Percentiles rank a stretch among this genome's conserved stretches.
Conservation (phyloP, 2,888 invertebrate genomes). For the Heliconius sara region DNA sequence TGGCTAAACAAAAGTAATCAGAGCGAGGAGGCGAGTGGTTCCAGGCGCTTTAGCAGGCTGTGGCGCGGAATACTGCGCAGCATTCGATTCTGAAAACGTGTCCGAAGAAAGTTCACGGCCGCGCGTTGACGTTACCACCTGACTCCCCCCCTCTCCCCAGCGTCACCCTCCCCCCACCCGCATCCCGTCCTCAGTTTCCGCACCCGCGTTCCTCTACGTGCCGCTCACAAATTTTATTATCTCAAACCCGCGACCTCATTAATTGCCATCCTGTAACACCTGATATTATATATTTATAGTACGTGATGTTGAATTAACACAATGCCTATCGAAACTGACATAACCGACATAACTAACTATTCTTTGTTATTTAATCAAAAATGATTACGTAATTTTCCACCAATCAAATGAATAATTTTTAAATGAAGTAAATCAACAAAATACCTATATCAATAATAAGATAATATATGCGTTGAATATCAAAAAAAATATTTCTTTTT, state of each 20-base stretch:
- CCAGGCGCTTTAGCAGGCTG: slow-evolving; percentile 68
- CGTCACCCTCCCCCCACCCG: slow-evolving; percentile 53
- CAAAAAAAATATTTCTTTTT: slow-evolving; percentile 14
- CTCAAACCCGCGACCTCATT: slow-evolving; percentile 52
- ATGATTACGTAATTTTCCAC: not conserved
- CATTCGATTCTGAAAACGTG: slow-evolving; percentile 82
- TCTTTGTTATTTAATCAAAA: not conserved
- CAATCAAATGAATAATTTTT: not conserved
- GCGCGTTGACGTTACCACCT: slow-evolving; percentile 81
- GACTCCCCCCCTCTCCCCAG: slow-evolving; percentile 59
- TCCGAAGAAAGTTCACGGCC: slow-evolving; percentile 84
- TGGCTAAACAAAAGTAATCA: slow-evolving; percentile 8
- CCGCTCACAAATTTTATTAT: slow-evolving; percentile 49
- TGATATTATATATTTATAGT: not conserved
- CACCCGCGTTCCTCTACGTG: slow-evolving; percentile 60
- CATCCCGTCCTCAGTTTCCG: slow-evolving; percentile 54
- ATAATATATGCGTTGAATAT: not conserved
- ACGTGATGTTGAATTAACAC: not conserved
- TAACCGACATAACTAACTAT: not conserved
- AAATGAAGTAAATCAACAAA: not conserved
- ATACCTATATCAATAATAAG: not conserved
- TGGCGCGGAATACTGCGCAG: slow-evolving; percentile 79
- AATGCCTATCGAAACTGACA: not conserved
- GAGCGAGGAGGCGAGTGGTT: slow-evolving; percentile 37
- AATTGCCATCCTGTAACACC: slow-evolving; percentile 44